Conservation (phyloP, 2,113 vertebrate genomes). For the Hypomesus transpacificus region DNA sequence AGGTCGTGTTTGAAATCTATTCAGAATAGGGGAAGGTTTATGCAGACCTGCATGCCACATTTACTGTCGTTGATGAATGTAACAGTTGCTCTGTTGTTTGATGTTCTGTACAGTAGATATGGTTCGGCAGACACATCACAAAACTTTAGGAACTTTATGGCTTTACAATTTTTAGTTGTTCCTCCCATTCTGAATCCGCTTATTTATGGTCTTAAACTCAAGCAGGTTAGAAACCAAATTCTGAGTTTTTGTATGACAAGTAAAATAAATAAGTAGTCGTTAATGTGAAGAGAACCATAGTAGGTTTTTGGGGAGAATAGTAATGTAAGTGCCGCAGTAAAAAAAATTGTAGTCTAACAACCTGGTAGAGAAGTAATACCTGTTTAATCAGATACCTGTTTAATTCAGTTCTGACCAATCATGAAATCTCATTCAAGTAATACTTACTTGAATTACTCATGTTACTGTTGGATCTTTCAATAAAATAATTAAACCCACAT, state of each 20-base stretch:
- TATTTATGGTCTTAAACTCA: conserved; percentile 41
- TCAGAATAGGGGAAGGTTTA: conserved; percentile 45
- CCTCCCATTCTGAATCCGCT: conserved; percentile 41
- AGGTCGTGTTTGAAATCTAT: conserved; percentile 34
- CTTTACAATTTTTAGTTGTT: conserved; percentile 32
- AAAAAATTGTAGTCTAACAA: too few species aligned
- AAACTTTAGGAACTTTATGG: conserved; percentile 32
- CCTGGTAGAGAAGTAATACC: too few species aligned
- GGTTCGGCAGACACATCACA: conserved; percentile 28
- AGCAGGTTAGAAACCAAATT: conserved; percentile 16
- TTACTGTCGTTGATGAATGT: conserved; percentile 28
- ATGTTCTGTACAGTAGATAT: conserved; percentile 38
- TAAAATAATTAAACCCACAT: too few species aligned
- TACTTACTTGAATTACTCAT: too few species aligned
- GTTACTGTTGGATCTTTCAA: too few species aligned
- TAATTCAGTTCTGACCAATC: too few species aligned
- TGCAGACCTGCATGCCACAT: conserved; percentile 39
- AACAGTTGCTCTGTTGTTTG: conserved; percentile 32
- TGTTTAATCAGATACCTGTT: too few species aligned
- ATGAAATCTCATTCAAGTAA: too few species aligned
- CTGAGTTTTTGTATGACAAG: background rate
- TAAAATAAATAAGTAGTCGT: background rate
- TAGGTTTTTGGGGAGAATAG: too few species aligned
- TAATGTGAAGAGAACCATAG: background rate
- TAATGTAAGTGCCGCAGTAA: too few species aligned